phyloP scores from a whole-genome alignment of 2,113 vertebrate species.

The Parotia lawesii region DNA sequence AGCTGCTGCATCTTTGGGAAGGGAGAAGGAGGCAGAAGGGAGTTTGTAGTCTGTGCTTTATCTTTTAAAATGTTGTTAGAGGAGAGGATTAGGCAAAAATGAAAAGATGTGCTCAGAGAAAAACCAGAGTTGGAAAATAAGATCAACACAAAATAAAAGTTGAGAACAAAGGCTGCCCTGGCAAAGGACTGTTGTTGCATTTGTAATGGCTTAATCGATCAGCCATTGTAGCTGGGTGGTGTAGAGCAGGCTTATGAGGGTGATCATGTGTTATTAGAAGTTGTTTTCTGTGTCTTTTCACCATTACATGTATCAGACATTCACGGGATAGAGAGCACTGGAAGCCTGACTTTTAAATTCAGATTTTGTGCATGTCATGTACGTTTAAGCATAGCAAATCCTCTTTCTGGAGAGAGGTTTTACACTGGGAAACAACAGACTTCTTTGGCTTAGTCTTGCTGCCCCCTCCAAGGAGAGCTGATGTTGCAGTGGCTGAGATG shows the following conservation, averaged over 20 bases:
- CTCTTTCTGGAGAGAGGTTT: not conserved
- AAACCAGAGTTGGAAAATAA: not conserved
- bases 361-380: not conserved
- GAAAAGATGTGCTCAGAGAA: not conserved
- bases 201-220: not conserved
- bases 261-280: not conserved
- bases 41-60: not conserved
- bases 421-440: not conserved
- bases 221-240: not conserved
- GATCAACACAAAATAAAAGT: not conserved
- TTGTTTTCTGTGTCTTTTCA: not conserved
- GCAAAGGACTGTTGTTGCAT: not conserved
- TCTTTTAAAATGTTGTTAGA: not conserved
- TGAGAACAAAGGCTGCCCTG: not conserved
- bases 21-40: not conserved
- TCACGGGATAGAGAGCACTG: not conserved
- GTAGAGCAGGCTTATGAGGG: not conserved
- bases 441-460: not conserved
- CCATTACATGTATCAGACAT: not conserved
- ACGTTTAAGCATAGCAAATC: not conserved
- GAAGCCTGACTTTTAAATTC: not conserved
- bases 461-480: not conserved
- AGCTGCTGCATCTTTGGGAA: not conserved
- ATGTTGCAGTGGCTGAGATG: not conserved
- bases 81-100: not conserved